Evolutionary conservation across 2,888 invertebrate species (phyloP), one percentile per base, ranked within the genome.

Genomic region (Dermolepida albohirtum): DNA sequence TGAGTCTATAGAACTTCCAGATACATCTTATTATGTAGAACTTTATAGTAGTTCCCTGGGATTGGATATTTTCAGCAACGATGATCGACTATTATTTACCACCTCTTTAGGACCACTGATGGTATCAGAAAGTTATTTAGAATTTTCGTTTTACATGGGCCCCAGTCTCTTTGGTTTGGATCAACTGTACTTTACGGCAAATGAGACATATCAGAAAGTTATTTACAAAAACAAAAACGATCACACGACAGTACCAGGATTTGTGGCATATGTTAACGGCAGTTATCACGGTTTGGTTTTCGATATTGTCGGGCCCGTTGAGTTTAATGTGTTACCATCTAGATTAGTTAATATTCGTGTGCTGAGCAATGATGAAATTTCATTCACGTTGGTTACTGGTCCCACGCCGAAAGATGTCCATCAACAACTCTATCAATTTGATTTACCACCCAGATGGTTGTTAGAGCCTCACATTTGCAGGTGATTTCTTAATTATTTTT

Each of bases 51-150:
- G 12, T 8, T 11, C 16, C 2, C 54, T 80, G 10, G 75, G 73
- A 22, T 70, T 79, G 2, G 78, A 80, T 63, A 71, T 81, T 4
- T 73, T 66, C 29, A 69, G 77, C 64, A 70, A 29, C 5, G 68
- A 71, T 7, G 49, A 69, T 5, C 83, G 85, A 10, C 57, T 76
- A 5, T 79, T 89, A 65, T 83, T 89, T 16, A 85, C 85, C 34
- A 89, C 88, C 0, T 78, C 85, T 0, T 80, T 84, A 70, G 89
- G 89, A 0, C 89, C 90, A 0, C 71, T 89, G 0, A 87, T 90
- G 68, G 86, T 87, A 1, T 86, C 89, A 0, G 80, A 87, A 17
- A 82, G 85, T 49, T 89, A 88, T 73, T 89, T 89, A 88, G 89
- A 89, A 78, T 84, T 88, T 74, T 82, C 86, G 0, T 83, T 90